Evolutionary conservation across 2,113 vertebrate species (phyloP).

Genomic region (Epinephelus fuscoguttatus): DNA sequence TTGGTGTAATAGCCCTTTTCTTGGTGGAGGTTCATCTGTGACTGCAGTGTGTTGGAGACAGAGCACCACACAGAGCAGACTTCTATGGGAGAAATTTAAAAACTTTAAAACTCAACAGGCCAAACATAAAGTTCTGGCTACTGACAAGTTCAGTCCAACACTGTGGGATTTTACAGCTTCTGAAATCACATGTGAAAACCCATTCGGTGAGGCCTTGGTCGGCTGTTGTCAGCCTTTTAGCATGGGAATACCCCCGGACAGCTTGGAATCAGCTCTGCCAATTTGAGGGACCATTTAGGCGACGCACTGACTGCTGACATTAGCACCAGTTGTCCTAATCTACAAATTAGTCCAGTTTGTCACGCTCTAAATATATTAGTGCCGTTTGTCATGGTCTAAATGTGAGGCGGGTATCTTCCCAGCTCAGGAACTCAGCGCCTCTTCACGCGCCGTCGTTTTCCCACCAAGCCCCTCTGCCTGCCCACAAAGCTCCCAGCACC

Average conservation of each 20-base stretch:
- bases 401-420: conserved; percentile 89
- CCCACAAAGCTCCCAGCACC: conserved; percentile 90
- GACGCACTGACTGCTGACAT: conserved; percentile 91
- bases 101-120: background rate
- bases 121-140: background rate
- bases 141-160: background rate
- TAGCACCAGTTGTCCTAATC: conserved; percentile 89
- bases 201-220: background rate
- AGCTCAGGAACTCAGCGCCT: conserved; percentile 83
- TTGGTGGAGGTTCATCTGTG: background rate
- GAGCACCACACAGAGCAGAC: background rate
- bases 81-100: background rate
- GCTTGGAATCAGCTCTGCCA: conserved; percentile 68
- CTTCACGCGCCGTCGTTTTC: conserved; percentile 87
- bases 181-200: background rate
- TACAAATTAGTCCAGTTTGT: conserved; percentile 95
- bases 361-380: conserved; percentile 91
- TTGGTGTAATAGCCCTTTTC: background rate
- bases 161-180: background rate
- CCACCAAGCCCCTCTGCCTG: conserved; percentile 85
- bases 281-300: conserved; percentile 94
- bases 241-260: conserved; percentile 36
- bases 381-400: conserved; percentile 91
- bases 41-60: background rate
- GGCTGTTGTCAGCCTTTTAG: conserved; percentile 27